phyloP scores from a whole-genome alignment of 2,888 invertebrate genomes.

The Sycophila texana region DNA sequence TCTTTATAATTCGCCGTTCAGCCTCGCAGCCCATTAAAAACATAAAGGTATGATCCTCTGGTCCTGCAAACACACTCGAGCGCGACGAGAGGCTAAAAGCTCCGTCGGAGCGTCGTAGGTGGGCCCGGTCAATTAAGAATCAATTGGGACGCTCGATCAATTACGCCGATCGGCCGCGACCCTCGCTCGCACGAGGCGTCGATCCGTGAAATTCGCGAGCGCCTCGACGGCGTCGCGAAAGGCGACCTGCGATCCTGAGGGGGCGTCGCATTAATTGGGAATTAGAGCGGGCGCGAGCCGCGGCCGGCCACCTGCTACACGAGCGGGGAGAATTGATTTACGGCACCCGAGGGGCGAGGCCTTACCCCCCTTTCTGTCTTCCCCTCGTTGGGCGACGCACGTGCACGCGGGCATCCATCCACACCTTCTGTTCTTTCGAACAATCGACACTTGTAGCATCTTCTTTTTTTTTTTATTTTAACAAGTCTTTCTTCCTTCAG shows the following conservation, averaged over 20 bases:
- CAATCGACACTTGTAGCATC: too few species aligned
- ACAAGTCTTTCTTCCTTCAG: too few species aligned
- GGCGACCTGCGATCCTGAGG: neutral
- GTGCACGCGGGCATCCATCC: neutral
- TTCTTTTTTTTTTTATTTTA: too few species aligned
- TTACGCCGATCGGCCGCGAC: conserved; percentile 60
- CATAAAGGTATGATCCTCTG: too few species aligned
- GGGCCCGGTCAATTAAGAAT: conserved; percentile 34
- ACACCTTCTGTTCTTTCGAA: conserved; percentile 27
- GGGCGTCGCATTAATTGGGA: conserved; percentile 71
- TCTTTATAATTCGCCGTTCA: too few species aligned
- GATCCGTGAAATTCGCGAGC: conserved; percentile 67
- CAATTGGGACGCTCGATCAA: conserved; percentile 59
- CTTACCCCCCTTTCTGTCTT: neutral
- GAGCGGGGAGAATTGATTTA: conserved; percentile 72
- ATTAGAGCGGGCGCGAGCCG: conserved; percentile 72
- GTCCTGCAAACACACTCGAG: too few species aligned
- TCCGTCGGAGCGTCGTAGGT: too few species aligned
- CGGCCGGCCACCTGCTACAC: conserved; percentile 73
- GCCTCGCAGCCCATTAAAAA: too few species aligned
- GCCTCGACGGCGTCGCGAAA: too few species aligned
- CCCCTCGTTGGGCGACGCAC: neutral
- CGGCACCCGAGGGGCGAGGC: conserved; percentile 68
- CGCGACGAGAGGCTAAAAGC: too few species aligned
- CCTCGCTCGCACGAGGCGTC: conserved; percentile 61